A percentile compares a stretch with the other conserved stretches of the same genome.
These are phyloP conservation scores for Haliclona indistincta DNA, from an alignment of 37 sponge, comb jelly and placozoan species.

Conservation along the genomic window DNA sequence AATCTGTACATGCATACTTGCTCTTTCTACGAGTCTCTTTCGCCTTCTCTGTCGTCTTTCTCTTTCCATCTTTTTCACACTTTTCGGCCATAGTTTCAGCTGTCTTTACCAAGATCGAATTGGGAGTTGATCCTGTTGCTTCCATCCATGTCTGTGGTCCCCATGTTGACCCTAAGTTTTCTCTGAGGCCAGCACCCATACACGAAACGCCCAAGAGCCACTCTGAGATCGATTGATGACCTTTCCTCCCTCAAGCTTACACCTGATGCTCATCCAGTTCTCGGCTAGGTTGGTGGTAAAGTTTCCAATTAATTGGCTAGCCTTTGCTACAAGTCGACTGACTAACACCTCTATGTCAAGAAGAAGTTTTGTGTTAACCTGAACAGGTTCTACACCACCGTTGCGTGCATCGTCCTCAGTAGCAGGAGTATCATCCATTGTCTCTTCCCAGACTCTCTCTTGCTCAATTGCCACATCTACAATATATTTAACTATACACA, in stretches of 20 bases:
- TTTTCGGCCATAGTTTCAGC: background rate
- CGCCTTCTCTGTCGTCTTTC: background rate
- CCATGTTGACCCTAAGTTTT: slow-evolving; percentile 15
- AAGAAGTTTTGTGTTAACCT: too few species aligned
- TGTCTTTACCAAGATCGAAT: background rate
- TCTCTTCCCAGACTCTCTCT: too few species aligned
- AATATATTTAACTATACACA: too few species aligned
- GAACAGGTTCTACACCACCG: too few species aligned
- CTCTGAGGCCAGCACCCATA: slow-evolving; percentile 23
- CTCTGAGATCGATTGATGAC: slow-evolving; percentile 22
- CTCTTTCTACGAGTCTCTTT: too few species aligned
- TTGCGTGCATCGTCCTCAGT: too few species aligned
- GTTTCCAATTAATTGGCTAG: slow-evolving; percentile 21
- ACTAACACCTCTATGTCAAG: too few species aligned
- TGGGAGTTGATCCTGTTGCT: background rate
- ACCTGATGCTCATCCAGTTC: slow-evolving; percentile 22
- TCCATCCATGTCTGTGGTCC: slow-evolving; percentile 1
- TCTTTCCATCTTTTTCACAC: slow-evolving; percentile 1
- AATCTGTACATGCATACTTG: too few species aligned
- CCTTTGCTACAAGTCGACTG: too few species aligned
- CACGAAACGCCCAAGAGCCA: slow-evolving; percentile 31
- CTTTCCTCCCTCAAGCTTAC: slow-evolving; percentile 44
- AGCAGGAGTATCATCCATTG: too few species aligned
- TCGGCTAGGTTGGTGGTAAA: slow-evolving; percentile 34
- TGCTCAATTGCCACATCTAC: too few species aligned